Percentiles rank a stretch among this genome's conserved stretches.
Evolutionary conservation across 2,888 invertebrate species (phyloP).

Genomic region (Strigamia crassipes): DNA sequence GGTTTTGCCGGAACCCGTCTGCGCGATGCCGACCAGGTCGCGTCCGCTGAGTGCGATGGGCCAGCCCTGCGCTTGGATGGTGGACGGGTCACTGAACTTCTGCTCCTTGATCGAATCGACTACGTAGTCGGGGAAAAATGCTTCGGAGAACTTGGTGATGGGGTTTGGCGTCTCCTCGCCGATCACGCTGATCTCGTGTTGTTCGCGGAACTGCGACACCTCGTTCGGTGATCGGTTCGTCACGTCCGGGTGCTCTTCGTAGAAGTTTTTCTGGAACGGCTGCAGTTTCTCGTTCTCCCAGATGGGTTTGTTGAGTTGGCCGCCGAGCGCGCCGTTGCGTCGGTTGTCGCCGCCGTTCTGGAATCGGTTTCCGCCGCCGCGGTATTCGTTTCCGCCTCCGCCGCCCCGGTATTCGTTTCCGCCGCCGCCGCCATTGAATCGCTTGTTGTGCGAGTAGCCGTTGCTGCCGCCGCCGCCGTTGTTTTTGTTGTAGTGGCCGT

Average conservation of each 20-base stretch:
- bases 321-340: too few species aligned
- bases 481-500: background rate
- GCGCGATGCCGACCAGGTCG: constrained; percentile 61
- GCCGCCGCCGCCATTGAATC: constrained; percentile 55
- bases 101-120: constrained; percentile 7
- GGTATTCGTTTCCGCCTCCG: constrained; percentile 54
- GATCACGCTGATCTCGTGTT: constrained; percentile 84
- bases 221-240: constrained; percentile 60
- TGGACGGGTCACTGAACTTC: constrained; percentile 56
- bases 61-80: constrained; percentile 61
- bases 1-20: constrained; percentile 54
- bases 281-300: background rate
- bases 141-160: constrained; percentile 86
- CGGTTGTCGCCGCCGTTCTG: too few species aligned
- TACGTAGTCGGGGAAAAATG: constrained; percentile 71
- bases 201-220: constrained; percentile 76
- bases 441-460: background rate
- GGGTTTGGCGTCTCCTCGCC: constrained; percentile 85
- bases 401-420: constrained; percentile 62
- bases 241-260: background rate
- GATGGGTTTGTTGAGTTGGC: background rate
- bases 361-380: too few species aligned
- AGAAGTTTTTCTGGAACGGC: background rate
- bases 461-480: background rate
- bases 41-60: constrained; percentile 59